phyloP scores from a whole-genome alignment of 92 coral and sea anemone genomes.

The Phenganax marumi region DNA sequence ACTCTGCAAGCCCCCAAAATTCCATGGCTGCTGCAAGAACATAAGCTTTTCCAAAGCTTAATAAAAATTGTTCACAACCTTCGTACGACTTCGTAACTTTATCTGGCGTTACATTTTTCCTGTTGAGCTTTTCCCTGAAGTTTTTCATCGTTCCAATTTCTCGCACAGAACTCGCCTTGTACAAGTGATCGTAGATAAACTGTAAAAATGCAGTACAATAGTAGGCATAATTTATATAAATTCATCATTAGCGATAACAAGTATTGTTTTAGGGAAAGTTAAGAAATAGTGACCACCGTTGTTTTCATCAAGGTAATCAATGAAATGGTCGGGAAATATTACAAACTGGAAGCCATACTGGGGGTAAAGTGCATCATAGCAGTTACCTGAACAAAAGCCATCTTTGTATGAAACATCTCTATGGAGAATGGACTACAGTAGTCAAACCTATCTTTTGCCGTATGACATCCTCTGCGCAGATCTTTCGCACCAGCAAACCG shows the following conservation, averaged over 20 bases:
- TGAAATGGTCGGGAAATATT: too few species aligned
- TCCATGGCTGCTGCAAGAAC: slow-evolving; percentile 64
- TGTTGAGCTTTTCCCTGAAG: slow-evolving; percentile 60
- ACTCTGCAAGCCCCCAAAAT: slow-evolving; percentile 54
- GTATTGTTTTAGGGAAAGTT: too few species aligned
- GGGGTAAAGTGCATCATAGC: neutral
- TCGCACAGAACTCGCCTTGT: slow-evolving; percentile 37
- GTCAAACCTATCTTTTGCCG: slow-evolving; percentile 58
- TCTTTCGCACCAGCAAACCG: slow-evolving; percentile 63
- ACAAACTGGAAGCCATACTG: slow-evolving; percentile 41
- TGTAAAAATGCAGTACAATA: neutral
- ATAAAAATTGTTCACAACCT: slow-evolving; percentile 65
- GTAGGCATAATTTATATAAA: neutral
- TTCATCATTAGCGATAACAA: neutral
- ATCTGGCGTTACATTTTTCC: slow-evolving; percentile 64
- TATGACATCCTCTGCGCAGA: slow-evolving; percentile 51
- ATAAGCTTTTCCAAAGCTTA: slow-evolving; percentile 59
- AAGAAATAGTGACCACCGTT: too few species aligned
- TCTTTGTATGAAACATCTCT: slow-evolving; percentile 63
- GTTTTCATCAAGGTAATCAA: too few species aligned
- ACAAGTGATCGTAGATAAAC: slow-evolving; percentile 33
- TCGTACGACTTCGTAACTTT: slow-evolving; percentile 57
- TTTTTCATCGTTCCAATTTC: slow-evolving; percentile 60
- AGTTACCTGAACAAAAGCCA: slow-evolving; percentile 58
- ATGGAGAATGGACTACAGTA: slow-evolving; percentile 62